Base-by-base conservation (phyloP, 2,113 vertebrate species). In the Rhinoderma darwinii region DNA sequence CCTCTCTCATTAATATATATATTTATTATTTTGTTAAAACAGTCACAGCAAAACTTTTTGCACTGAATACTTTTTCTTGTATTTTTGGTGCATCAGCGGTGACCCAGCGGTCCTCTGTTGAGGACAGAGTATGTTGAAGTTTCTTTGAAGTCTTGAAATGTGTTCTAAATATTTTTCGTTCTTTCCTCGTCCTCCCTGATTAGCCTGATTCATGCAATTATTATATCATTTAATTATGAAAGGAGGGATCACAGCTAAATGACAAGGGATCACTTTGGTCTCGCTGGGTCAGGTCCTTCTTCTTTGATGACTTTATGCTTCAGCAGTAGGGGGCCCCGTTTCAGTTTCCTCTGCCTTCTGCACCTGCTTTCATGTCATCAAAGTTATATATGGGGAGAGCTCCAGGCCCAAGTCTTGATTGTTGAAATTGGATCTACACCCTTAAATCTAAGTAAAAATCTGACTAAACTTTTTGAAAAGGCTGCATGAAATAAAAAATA, bases 361-460 rank as follows among this genome's bases (percentile, higher is more conserved):
- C 72, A 76, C 72, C 83, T 84, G 83, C 35, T 59, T 84, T 84
- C 70, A 74, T 76, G 83, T 61, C 37, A 51, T 61, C 32, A 76
- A 11, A 27, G 4, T 63, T 39, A 61, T 84, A 51, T 75, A 41
- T 75, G 12, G 39, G 50, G 15, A 43, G 15, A n/a, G 68, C 83
- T 66, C 70, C 25, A 18, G 70, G 51, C 83, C 70, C 27, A 12
- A 2, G n/a, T 18, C 22, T 35, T 59, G 70, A 84, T 84, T 84
- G 68, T 35, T 32, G 50, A 84, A 84, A 77, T 63, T 77, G 41
- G 27, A 77, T 77, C 83, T 25, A 27, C 37, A 15, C 51, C 32
- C 50, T 80, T 50, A 59, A 35, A 59, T 80, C 22, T 8, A 9
- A 14, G n/a, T 4, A 54, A n/a, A 41, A 66, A 70, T 83, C 41